These are phyloP conservation scores for Drosophila pandora DNA, from an alignment of 1,140 invertebrate species.

Conservation along the genomic window DNA sequence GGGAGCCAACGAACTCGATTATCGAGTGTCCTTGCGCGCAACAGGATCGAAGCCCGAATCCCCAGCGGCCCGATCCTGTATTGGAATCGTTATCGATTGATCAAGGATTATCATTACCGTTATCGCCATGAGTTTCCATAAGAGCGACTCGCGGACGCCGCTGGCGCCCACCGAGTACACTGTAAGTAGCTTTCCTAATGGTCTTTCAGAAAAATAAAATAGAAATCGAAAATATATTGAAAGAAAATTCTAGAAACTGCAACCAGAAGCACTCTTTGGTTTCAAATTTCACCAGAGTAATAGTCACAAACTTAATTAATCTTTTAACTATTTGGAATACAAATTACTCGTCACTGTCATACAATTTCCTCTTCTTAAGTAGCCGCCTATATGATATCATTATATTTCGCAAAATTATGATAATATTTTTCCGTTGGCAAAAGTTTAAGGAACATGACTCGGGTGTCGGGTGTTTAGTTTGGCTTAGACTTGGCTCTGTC, in stretches of 20 bases:
- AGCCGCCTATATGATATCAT: slow-evolving; percentile 16
- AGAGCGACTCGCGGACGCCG: slow-evolving; percentile 82
- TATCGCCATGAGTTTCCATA: slow-evolving; percentile 78
- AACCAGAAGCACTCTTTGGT: too few species aligned
- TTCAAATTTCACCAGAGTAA: background rate
- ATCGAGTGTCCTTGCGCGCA: slow-evolving; percentile 47
- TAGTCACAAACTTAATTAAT: background rate
- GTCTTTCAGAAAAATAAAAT: too few species aligned
- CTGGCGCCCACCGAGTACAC: slow-evolving; percentile 78
- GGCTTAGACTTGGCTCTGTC: slow-evolving; percentile 6
- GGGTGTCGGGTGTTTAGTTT: slow-evolving; percentile 2
- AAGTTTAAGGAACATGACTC: slow-evolving; percentile 15
- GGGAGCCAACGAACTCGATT: slow-evolving; percentile 49
- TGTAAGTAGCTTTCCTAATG: slow-evolving; percentile 61
- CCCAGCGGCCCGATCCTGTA: slow-evolving; percentile 38
- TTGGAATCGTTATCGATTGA: slow-evolving; percentile 20
- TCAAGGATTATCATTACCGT: slow-evolving; percentile 36
- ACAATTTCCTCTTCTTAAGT: background rate
- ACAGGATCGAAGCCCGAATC: slow-evolving; percentile 24
- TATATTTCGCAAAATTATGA: slow-evolving; percentile 4
- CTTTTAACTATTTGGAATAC: background rate
- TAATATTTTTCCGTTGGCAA: slow-evolving; percentile 24
- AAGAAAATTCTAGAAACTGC: background rate
- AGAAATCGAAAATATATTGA: too few species aligned
- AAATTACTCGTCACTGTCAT: background rate